phyloP scores from a whole-genome alignment of 2,797 vertebrate genomes.

The Heteromormyrus szaboi region DNA sequence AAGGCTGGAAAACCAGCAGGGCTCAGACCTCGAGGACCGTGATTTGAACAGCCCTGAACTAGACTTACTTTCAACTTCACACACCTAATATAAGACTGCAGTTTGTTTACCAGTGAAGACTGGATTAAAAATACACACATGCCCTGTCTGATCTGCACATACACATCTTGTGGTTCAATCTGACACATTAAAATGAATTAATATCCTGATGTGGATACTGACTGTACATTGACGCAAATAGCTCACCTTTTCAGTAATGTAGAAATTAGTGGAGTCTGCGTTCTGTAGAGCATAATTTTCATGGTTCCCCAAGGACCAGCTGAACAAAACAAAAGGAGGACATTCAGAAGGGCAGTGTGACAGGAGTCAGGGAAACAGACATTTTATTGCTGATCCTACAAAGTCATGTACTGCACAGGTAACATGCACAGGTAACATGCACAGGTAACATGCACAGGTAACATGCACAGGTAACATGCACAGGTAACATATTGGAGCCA shows the following conservation, averaged over 20 bases:
- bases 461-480: neutral
- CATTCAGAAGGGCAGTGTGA: no score
- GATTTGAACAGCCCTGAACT: neutral
- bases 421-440: neutral
- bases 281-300: slow-evolving; percentile 89
- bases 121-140: neutral
- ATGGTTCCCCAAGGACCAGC: slow-evolving; percentile 87
- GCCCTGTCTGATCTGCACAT: neutral
- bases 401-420: neutral
- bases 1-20: no score
- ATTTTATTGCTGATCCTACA: neutral
- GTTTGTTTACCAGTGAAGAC: neutral
- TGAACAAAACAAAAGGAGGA: slow-evolving; percentile 43
- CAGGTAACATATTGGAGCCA: neutral
- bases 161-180: neutral
- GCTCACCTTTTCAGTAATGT: slow-evolving; percentile 95
- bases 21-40: no score
- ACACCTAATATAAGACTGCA: neutral
- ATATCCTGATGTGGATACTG: neutral
- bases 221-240: neutral
- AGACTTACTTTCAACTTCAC: neutral
- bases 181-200: neutral
- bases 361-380: neutral
- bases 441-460: neutral
- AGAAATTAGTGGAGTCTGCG: slow-evolving; percentile 90